phyloP scores from a whole-genome alignment of 2,888 invertebrate genomes.

The Scaptodrosophila latifasciaeformis region DNA sequence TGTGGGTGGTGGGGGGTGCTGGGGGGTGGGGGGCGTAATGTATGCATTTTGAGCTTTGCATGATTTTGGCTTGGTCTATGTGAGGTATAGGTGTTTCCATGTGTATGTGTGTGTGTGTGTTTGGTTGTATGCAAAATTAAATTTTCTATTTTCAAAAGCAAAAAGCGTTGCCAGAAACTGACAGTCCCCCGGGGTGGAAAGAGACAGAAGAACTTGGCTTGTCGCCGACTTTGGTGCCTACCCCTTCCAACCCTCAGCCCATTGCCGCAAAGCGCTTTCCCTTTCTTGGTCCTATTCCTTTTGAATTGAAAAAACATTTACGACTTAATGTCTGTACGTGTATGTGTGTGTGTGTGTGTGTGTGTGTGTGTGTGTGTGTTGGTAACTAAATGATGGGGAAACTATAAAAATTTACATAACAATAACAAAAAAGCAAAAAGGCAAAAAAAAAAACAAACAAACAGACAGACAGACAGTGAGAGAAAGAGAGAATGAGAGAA shows the following conservation, averaged over 20 bases:
- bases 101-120: constrained; percentile 3
- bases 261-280: too few species aligned
- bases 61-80: neutral
- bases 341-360: constrained; percentile 10
- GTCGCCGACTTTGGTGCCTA: too few species aligned
- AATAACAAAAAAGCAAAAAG: constrained; percentile 53
- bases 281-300: too few species aligned
- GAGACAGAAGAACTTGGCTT: too few species aligned
- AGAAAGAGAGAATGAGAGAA: too few species aligned
- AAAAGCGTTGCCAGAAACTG: constrained; percentile 22
- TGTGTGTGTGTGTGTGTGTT: constrained; percentile 6
- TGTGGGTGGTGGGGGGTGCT: neutral
- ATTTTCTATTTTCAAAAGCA: constrained; percentile 56
- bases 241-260: too few species aligned
- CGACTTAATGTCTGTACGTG: constrained; percentile 9
- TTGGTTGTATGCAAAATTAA: constrained; percentile 49
- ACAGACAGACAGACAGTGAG: neutral
- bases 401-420: constrained; percentile 67
- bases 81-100: neutral
- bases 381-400: constrained; percentile 62
- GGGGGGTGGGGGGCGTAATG: constrained; percentile 18
- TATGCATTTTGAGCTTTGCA: constrained; percentile 36
- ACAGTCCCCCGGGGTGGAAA: constrained; percentile 42
- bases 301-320: constrained; percentile 58
- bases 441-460: neutral